Conservation (phyloP, 2,113 vertebrate genomes). For the Paradisaea rubra region DNA sequence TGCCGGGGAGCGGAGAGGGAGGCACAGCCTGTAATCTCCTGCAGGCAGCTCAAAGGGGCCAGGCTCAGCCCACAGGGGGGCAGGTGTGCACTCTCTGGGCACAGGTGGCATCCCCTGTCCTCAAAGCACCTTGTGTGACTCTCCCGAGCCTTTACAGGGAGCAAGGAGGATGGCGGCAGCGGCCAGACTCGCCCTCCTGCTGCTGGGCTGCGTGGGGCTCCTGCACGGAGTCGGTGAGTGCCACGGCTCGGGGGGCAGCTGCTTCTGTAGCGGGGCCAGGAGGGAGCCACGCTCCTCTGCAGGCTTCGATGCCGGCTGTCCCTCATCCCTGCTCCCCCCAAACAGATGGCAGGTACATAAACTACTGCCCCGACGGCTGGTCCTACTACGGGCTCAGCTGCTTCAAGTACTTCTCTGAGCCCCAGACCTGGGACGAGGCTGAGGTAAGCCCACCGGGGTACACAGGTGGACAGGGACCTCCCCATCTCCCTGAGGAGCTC, state of each 20-base stretch:
- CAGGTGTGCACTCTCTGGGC: background rate
- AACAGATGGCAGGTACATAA: background rate
- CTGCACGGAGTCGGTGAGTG: background rate
- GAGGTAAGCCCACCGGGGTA: slow-evolving; percentile 19
- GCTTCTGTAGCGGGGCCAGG: fast-evolving
- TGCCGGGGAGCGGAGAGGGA: background rate
- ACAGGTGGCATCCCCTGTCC: background rate
- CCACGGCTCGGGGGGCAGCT: fast-evolving
- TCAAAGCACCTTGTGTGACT: background rate
- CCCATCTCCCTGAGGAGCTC: fast-evolving
- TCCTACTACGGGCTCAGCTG: slow-evolving; percentile 47
- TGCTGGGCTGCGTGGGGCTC: slow-evolving; percentile 2
- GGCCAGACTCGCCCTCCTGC: background rate
- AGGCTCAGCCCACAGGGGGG: background rate
- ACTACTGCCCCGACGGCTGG: slow-evolving; percentile 37
- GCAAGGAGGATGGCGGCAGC: background rate
- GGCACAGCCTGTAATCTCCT: background rate
- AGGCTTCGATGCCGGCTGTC: fast-evolving
- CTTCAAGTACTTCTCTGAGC: slow-evolving; percentile 46
- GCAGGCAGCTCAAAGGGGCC: background rate
- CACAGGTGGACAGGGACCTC: fast-evolving
- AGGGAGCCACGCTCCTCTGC: background rate
- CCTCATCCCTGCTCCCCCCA: background rate
- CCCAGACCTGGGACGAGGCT: slow-evolving; percentile 19
- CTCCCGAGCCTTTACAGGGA: background rate